These are phyloP conservation scores for Acanthaster planci DNA, from an alignment of 35 echinoderm and acorn worm genomes.

Conservation along the genomic window DNA sequence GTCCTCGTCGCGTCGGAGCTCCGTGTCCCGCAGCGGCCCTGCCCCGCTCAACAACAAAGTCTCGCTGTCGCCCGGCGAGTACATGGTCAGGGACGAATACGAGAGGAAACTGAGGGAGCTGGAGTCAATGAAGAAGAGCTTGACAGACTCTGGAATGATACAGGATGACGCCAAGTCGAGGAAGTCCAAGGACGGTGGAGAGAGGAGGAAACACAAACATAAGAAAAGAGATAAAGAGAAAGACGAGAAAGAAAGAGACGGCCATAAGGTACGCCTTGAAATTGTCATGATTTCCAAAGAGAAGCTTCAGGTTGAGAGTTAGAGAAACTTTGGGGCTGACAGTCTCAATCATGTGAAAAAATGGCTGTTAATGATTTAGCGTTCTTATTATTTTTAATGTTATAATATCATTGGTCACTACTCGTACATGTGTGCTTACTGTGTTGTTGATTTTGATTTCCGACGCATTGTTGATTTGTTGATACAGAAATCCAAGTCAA, in stretches of 20 bases:
- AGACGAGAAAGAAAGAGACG: not conserved
- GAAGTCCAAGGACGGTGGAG: constrained; percentile 32
- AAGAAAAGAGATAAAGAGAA: constrained; percentile 27
- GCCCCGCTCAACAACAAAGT: constrained; percentile 4
- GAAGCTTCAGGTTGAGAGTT: no score
- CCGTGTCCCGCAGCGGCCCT: not conserved
- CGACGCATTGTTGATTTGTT: not conserved
- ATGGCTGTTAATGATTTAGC: no score
- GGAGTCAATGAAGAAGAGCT: constrained; percentile 44
- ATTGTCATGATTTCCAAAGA: not conserved
- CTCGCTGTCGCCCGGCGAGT: constrained; percentile 65
- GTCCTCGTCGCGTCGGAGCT: constrained; percentile 11
- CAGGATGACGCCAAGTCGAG: constrained; percentile 34
- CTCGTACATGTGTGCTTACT: no score
- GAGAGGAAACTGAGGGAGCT: constrained; percentile 79
- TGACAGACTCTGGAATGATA: not conserved
- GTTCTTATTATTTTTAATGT: no score
- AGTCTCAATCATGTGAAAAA: no score
- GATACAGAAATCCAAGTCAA: constrained; percentile 39
- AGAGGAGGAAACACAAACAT: constrained; percentile 53
- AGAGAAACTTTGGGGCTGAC: no score
- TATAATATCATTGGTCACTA: no score
- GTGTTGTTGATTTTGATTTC: no score
- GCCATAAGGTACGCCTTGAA: not conserved
- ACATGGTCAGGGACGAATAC: constrained; percentile 56